phyloP scores from a whole-genome alignment of 2,113 vertebrate species.

The Brienomyrus longianalis region DNA sequence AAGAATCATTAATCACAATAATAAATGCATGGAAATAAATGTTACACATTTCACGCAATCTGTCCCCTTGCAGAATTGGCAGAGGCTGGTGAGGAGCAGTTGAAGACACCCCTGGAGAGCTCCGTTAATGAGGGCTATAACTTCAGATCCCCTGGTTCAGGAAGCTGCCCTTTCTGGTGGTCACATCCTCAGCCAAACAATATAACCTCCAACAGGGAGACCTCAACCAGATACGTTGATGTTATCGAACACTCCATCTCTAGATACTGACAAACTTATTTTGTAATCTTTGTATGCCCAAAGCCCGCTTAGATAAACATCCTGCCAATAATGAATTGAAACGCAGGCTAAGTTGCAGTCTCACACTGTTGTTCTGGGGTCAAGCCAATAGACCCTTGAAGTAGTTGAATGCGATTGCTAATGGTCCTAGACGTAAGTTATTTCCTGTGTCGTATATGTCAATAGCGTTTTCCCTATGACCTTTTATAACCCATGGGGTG shows the following conservation, averaged over 20 bases:
- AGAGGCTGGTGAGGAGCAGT: neutral
- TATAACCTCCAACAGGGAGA: slow-evolving; percentile 28
- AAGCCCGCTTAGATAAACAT: slow-evolving; percentile 16
- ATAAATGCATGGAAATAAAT: neutral
- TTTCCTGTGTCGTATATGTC: slow-evolving; percentile 42
- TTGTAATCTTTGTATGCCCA: slow-evolving; percentile 5
- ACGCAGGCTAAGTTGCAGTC: neutral
- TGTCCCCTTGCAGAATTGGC: neutral
- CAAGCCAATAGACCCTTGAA: slow-evolving; percentile 14
- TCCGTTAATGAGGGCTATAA: neutral
- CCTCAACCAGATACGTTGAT: slow-evolving; percentile 30
- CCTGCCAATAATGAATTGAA: slow-evolving; percentile 16
- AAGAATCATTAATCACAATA: neutral
- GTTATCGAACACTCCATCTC: slow-evolving; percentile 17
- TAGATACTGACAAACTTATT: slow-evolving; percentile 14
- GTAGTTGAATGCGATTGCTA: slow-evolving; percentile 22
- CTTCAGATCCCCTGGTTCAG: slow-evolving; percentile 40
- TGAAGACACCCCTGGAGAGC: neutral
- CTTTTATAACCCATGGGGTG: slow-evolving; percentile 15
- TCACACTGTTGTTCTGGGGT: slow-evolving; percentile 5
- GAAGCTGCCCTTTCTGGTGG: slow-evolving; percentile 50
- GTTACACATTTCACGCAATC: neutral
- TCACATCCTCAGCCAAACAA: slow-evolving; percentile 52
- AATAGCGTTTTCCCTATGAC: slow-evolving; percentile 49
- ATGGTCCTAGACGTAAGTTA: slow-evolving; percentile 32